Base-by-base conservation (phyloP, 2,113 vertebrate genomes). In the Holacanthus passer region DNA sequence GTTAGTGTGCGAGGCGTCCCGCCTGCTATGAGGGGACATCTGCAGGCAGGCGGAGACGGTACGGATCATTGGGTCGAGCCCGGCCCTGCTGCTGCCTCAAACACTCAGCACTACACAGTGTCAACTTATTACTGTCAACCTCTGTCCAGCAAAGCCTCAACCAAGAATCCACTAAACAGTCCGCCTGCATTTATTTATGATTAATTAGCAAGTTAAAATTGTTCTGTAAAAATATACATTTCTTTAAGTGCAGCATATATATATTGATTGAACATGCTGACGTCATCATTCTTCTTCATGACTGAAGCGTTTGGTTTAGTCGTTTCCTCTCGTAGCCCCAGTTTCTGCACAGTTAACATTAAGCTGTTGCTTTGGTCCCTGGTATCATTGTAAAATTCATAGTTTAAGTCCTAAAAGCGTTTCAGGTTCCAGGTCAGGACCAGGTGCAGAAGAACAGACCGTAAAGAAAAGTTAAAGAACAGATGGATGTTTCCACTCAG, bases 1-100 rank as follows among this genome's bases (percentile, higher is more conserved):
- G 66, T 86, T 53, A 0, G n/a, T 17, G 52, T 5, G 24, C 1
- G 55, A 31, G 29, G 66, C 66, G 48, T 66, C 41, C 35, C 10
- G 27, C 53, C 59, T 41, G 77, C 66, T 66, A 78, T 20, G 67
- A 81, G 73, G 65, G 1, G 73, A 41, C 71, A 24, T 75, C 64
- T 74, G 56, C 48, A 35, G 63, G 37, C 68, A n/a, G 62, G 43
- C 64, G n/a, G 41, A 52, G 43, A 20, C 22, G 3, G 43, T 35
- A 19, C 19, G 71, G 63, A 60, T 74, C 63, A 41, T 41, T 12
- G 67, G 41, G 29, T 29, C 4, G 22, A 73, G 78, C 59, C 24
- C n/a, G 62, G 60, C 53, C 4, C 80, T 60, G 47, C 45, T 50
- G 70, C 62, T 43, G 58, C 55, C 72, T 50, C 32, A 2, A 1